phyloP scores from a whole-genome alignment of 2,797 vertebrate genomes.

The Bradypodion ventrale region DNA sequence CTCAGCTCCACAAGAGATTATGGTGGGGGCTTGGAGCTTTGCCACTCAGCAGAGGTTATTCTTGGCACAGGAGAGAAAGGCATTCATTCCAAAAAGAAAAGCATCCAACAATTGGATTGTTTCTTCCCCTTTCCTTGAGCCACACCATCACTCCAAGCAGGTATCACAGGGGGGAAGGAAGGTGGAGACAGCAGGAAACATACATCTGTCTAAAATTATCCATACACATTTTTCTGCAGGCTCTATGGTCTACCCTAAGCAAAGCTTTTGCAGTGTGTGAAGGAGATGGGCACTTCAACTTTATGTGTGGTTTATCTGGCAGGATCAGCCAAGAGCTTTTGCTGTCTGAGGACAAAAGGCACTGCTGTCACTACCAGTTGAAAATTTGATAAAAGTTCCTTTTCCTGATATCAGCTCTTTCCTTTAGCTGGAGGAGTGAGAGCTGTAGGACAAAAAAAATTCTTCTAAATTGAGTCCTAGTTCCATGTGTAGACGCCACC shows the following conservation, averaged over 20 bases:
- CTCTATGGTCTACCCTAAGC: not conserved
- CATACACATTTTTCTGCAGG: slow-evolving; percentile 34
- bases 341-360: not conserved
- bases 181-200: not conserved
- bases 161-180: fast-evolving
- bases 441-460: no score
- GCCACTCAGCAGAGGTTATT: slow-evolving; percentile 14
- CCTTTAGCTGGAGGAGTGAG: no score
- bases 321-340: not conserved
- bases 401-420: no score
- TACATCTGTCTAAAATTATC: slow-evolving; percentile 27
- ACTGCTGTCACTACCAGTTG: no score
- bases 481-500: no score
- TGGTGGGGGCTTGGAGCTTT: slow-evolving; percentile 5
- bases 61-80: slow-evolving; percentile 40
- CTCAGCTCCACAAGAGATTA: fast-evolving
- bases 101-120: slow-evolving; percentile 37
- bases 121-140: slow-evolving; percentile 1
- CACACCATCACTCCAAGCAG: slow-evolving; percentile 9
- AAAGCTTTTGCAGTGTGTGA: not conserved
- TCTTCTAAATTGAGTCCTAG: no score
- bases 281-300: not conserved
- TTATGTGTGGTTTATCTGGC: not conserved
- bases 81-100: slow-evolving; percentile 41
- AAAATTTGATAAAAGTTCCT: no score